Base-by-base conservation (phyloP, 2,113 vertebrate genomes). In the Amazona guildingii region DNA sequence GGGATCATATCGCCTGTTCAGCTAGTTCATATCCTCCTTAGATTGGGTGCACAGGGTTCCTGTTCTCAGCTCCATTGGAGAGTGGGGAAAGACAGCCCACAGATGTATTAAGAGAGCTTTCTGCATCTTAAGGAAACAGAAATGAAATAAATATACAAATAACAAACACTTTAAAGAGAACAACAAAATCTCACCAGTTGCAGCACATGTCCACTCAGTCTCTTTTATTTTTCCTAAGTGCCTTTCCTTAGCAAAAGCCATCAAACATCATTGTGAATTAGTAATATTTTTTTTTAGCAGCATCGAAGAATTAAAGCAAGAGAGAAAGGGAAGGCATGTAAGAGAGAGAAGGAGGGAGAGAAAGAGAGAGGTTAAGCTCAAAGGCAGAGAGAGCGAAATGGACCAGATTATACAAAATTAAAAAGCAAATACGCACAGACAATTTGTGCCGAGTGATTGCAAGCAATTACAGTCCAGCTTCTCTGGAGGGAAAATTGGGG, bases 351-450 rank as follows among this genome's bases (percentile, higher is more conserved):
- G 90, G 91, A 96, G 90, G 87, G 91, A 91, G 94, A 92, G 85
- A 96, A 84, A 94, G 95, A 95, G 97, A 94, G 96, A 97, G 96
- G 96, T 95, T 98, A 98, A 98, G 97, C 98, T 98, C 98, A 98
- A 98, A 98, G 98, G 98, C 98, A 98, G 97, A 96, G 97, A 97
- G 97, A 98, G 97, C 90, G 97, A 98, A 98, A 98, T 98, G 98
- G 98, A 98, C 98, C 98, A 98, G 98, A 98, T 98, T 98, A 98
- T 98, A 98, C 98, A 98, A 98, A 98, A 98, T 98, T 98, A 98
- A 98, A 98, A 98, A 98, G 98, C 98, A 98, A 98, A 98, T 98
- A 98, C 97, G 96, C 98, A 97, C 97, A 98, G 98, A 98, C 98
- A 98, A 98, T 98, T 98, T 98, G 98, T 98, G 98, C 98, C 95